Percentiles rank a stretch among this genome's conserved stretches.
Conservation (phyloP, 2,888 invertebrate species). For the Macroteleia sp. region DNA sequence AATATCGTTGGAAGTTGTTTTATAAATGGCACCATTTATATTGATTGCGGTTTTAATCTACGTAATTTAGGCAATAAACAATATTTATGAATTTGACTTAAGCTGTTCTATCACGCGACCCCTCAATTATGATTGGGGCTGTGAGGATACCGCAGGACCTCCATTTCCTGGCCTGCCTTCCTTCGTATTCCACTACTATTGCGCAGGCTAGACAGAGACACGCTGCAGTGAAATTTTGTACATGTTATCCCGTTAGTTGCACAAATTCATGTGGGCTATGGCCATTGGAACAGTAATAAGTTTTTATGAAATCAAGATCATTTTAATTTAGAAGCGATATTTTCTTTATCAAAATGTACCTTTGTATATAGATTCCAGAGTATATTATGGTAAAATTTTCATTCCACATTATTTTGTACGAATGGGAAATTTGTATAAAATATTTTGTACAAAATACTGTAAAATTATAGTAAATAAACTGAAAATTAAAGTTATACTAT, state of each 20-base stretch:
- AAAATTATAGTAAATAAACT: no score
- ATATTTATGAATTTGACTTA: constrained; percentile 64
- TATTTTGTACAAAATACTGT: no score
- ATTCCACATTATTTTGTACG: no score
- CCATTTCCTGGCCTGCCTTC: constrained; percentile 57
- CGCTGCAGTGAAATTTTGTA: constrained; percentile 20
- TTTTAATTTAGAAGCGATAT: constrained; percentile 29
- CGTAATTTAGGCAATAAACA: constrained; percentile 62
- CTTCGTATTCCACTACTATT: constrained; percentile 33
- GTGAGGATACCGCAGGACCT: constrained; percentile 60
- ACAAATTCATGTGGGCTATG: constrained; percentile 50
- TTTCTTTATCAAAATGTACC: not conserved
- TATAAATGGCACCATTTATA: constrained; percentile 36
- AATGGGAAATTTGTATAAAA: no score
- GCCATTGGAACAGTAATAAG: constrained; percentile 40
- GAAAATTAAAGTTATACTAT: no score
- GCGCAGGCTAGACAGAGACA: constrained; percentile 23
- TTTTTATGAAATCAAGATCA: constrained; percentile 55
- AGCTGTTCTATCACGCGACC: constrained; percentile 61
- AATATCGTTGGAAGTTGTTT: no score
- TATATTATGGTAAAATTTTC: no score
- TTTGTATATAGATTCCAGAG: not conserved
- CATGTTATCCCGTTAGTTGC: constrained; percentile 41
- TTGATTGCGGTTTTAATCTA: constrained; percentile 58
- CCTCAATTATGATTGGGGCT: constrained; percentile 61